Percentiles rank a stretch among this genome's conserved stretches.
phyloP scores from a whole-genome alignment of 2,888 invertebrate species.

The Heliconius hortense region DNA sequence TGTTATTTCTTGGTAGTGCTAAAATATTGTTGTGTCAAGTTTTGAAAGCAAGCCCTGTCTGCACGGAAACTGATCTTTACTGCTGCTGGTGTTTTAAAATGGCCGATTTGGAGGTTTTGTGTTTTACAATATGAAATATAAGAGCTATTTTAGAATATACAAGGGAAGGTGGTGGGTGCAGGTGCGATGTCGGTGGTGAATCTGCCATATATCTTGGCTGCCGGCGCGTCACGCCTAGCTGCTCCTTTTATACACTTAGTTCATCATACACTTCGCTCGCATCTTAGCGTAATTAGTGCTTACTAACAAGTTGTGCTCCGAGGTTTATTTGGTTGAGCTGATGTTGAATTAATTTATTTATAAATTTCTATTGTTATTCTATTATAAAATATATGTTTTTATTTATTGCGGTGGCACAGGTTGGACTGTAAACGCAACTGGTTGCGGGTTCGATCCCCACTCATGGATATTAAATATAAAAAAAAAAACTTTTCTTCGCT shows the following conservation, averaged over 20 bases:
- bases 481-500: no score
- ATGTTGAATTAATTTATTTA: conserved; percentile 12
- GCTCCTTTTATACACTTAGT: conserved; percentile 55
- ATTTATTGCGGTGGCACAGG: no score
- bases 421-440: no score
- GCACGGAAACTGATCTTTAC: conserved; percentile 64
- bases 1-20: conserved; percentile 77
- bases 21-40: conserved; percentile 70
- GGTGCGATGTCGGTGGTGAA: conserved; percentile 72
- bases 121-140: conserved; percentile 46
- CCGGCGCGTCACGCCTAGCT: conserved; percentile 64
- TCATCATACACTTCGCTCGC: conserved; percentile 46
- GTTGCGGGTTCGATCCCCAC: no score
- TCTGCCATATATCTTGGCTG: conserved; percentile 75
- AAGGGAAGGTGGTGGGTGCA: conserved; percentile 52
- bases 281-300: conserved; percentile 43
- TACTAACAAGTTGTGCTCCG: conserved; percentile 29
- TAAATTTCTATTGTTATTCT: background rate
- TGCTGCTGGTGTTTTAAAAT: conserved; percentile 54
- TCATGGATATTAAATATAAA: no score
- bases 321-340: conserved; percentile 17
- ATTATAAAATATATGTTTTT: no score
- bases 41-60: conserved; percentile 55
- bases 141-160: conserved; percentile 47
- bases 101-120: conserved; percentile 60